Evolutionary conservation across 2,797 vertebrate genomes (phyloP), one percentile per base, ranked within the genome.

Genomic region (Arrhamphus sclerolepis): DNA sequence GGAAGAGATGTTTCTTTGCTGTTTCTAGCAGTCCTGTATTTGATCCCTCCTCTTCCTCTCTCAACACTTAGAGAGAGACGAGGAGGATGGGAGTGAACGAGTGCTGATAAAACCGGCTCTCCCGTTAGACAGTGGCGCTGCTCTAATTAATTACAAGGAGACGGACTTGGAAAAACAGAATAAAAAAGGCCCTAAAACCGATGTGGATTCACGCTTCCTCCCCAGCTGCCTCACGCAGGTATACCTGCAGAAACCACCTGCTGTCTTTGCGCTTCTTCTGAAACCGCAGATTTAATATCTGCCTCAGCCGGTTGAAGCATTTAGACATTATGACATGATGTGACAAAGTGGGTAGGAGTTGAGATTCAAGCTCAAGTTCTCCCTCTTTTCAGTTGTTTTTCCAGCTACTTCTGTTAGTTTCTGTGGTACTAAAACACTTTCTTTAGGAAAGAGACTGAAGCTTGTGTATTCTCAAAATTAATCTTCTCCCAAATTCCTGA

Each of bases 131-230:
- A 69, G 81, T 78, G 82, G 91, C 94, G 91, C 92, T 91, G 94
- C 93, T 95, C 94, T 96, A 95, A 96, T 97, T 96, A 96, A 97
- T 97, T 96, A 95, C 94, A 93, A 94, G 94, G 94, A 88, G 82
- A 90, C 86, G 79, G 78, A 72, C 62, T 69, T 58, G 70, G 66
- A 77, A 78, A 26, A 67, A 51, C 73, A 65, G 14, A 38, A 34
- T 9, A 34, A 34, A 75, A 53, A 55, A 67, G 69, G 81, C 70
- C 78, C 56, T 81, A 40, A 72, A 56, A 76, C 61, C 70, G 57
- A 55, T 70, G 47, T 57, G 59, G 64, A 66, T 75, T 75, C 62
- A 75, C 64, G 56, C 10, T 38, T 81, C 77, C 79, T 67, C 67
- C 67, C 53, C 11, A 50, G 57, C 55, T 70, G 46, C 58, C 60